Conservation (phyloP, 2,888 invertebrate genomes). For the Elysia crispata region DNA sequence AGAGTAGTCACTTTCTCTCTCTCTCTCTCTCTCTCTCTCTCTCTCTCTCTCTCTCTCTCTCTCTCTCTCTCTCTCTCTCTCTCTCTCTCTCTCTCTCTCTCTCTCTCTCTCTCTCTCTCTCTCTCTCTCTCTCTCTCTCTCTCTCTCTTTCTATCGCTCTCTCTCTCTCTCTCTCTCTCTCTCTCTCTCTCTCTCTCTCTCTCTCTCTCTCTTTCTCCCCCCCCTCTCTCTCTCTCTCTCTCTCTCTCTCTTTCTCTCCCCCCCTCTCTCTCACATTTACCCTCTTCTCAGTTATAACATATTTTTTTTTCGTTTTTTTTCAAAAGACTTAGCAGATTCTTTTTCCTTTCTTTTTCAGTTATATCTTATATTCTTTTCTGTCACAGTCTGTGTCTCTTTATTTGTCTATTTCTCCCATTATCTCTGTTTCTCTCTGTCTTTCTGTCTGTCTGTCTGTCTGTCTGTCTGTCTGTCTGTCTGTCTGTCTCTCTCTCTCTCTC, state of each 20-base stretch:
- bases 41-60: too few species aligned
- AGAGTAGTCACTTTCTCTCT: too few species aligned
- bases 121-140: conserved; percentile 19
- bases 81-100: too few species aligned
- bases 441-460: conserved; percentile 6
- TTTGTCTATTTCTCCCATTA: neutral
- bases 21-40: too few species aligned
- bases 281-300: too few species aligned
- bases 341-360: too few species aligned
- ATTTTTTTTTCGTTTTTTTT: too few species aligned
- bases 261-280: conserved; percentile 24
- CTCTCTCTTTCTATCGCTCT: neutral
- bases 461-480: conserved; percentile 22
- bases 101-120: conserved; percentile 2
- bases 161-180: conserved; percentile 15
- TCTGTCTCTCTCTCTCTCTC: neutral
- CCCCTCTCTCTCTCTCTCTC: neutral
- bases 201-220: conserved; percentile 23
- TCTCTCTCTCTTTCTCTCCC: conserved; percentile 23
- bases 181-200: conserved; percentile 22
- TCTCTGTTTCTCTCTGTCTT: neutral
- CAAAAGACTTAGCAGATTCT: too few species aligned
- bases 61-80: too few species aligned
- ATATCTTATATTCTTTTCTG: too few species aligned
- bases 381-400: conserved; percentile 12